A percentile compares a stretch with the other conserved stretches of the same genome.
Evolutionary conservation across 2,113 vertebrate species (phyloP).

Genomic region (Xiphorhynchus elegans): DNA sequence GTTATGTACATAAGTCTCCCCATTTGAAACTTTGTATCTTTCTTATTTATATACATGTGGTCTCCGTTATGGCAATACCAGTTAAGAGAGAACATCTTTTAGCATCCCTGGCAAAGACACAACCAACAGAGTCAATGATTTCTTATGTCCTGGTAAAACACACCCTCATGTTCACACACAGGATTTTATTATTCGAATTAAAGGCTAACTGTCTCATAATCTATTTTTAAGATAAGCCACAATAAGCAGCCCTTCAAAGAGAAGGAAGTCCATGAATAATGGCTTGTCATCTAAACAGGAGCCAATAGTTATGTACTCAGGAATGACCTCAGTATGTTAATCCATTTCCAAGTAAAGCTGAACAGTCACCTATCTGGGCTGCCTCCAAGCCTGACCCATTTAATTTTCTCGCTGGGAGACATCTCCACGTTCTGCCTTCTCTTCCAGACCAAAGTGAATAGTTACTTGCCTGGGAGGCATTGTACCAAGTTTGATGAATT

Average conservation of each 20-base stretch:
- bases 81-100: not conserved
- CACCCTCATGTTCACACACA: not conserved
- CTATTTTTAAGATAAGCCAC: not conserved
- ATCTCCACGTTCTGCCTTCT: not conserved
- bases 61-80: not conserved
- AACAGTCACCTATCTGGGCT: constrained; percentile 25
- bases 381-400: constrained; percentile 50
- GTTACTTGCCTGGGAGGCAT: constrained; percentile 35
- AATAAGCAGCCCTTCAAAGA: not conserved
- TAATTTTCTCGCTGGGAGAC: constrained; percentile 57
- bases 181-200: not conserved
- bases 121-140: not conserved
- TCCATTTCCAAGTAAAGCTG: constrained; percentile 39
- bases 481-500: constrained; percentile 53
- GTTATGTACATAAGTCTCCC: not conserved
- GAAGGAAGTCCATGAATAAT: constrained; percentile 24
- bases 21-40: not conserved
- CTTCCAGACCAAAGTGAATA: constrained; percentile 14
- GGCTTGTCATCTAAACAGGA: not conserved
- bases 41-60: not conserved
- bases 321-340: constrained; percentile 42
- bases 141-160: not conserved
- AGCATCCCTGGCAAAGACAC: not conserved
- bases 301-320: constrained; percentile 14
- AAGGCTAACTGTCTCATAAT: not conserved